Conservation (phyloP, 1,140 invertebrate genomes). For the Thaumetopoea pityocampa region DNA sequence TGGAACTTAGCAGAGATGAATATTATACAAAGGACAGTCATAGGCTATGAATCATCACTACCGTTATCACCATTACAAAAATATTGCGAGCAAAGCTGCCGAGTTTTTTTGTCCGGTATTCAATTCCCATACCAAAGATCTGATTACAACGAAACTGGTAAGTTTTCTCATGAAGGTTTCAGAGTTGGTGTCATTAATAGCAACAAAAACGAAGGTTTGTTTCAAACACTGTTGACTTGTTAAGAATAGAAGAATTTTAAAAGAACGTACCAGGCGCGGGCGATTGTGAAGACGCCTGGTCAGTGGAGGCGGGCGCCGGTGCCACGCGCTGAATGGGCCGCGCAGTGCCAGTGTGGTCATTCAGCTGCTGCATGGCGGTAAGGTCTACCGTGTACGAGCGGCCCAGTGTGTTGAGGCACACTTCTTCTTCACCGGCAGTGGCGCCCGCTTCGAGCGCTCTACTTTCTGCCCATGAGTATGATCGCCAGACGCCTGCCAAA, state of each 20-base stretch:
- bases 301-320: slow-evolving; percentile 37
- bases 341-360: slow-evolving; percentile 96
- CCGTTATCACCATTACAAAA: too few species aligned
- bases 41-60: too few species aligned
- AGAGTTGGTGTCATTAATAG: too few species aligned
- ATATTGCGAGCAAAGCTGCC: too few species aligned
- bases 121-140: too few species aligned
- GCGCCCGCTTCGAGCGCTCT: slow-evolving; percentile 90
- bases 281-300: slow-evolving; percentile 22
- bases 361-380: slow-evolving; percentile 98
- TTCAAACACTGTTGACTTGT: too few species aligned
- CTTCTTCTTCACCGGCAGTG: slow-evolving; percentile 95
- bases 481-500: slow-evolving; percentile 76
- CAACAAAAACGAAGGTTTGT: too few species aligned
- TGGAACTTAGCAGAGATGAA: too few species aligned
- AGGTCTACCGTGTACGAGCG: slow-evolving; percentile 97
- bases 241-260: neutral
- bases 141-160: too few species aligned
- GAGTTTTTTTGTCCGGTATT: too few species aligned
- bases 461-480: slow-evolving; percentile 81
- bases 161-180: too few species aligned
- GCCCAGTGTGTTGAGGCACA: slow-evolving; percentile 92
- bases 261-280: slow-evolving; percentile 29
- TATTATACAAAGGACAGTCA: too few species aligned
- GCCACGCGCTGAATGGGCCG: slow-evolving; percentile 88